Evolutionary conservation across 2,888 invertebrate species (phyloP).

Genomic region (Itoplectis maculator): DNA sequence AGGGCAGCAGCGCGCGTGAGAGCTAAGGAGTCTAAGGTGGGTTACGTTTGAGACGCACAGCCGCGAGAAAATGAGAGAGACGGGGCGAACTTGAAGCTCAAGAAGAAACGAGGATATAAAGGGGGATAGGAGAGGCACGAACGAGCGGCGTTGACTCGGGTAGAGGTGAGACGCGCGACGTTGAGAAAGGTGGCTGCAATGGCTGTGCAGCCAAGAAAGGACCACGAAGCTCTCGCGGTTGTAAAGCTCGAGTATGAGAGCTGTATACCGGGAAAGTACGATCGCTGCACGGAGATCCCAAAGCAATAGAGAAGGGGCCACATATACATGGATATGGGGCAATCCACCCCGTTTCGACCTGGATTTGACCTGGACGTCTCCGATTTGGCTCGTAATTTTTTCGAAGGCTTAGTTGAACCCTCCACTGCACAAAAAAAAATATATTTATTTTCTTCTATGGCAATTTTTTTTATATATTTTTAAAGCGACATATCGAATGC

Average conservation of each 20-base stretch:
- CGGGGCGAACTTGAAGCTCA: neutral
- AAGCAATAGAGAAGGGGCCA: conserved; percentile 17
- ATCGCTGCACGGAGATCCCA: neutral
- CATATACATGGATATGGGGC: conserved; percentile 32
- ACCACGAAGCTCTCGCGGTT: conserved; percentile 14
- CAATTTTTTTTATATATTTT: no score
- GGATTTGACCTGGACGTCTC: no score
- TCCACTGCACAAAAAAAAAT: no score
- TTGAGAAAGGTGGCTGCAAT: conserved; percentile 17
- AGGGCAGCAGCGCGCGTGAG: conserved; percentile 27
- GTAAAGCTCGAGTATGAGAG: conserved; percentile 15
- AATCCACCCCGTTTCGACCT: no score
- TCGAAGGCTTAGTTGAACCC: no score
- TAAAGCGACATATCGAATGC: no score
- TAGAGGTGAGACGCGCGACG: conserved; percentile 10
- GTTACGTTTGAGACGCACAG: conserved; percentile 13
- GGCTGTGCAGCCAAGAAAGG: neutral
- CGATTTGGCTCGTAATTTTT: no score
- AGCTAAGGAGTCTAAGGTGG: conserved; percentile 8
- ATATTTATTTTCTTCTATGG: no score
- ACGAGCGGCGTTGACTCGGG: neutral
- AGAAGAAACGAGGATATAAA: conserved; percentile 15
- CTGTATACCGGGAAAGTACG: conserved; percentile 5
- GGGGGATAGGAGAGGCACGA: conserved; percentile 15
- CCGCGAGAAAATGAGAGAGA: conserved; percentile 13